Evolutionary conservation across 2,113 vertebrate genomes (phyloP), one percentile per base, ranked within the genome.

Genomic region (Alaudala cheleensis): DNA sequence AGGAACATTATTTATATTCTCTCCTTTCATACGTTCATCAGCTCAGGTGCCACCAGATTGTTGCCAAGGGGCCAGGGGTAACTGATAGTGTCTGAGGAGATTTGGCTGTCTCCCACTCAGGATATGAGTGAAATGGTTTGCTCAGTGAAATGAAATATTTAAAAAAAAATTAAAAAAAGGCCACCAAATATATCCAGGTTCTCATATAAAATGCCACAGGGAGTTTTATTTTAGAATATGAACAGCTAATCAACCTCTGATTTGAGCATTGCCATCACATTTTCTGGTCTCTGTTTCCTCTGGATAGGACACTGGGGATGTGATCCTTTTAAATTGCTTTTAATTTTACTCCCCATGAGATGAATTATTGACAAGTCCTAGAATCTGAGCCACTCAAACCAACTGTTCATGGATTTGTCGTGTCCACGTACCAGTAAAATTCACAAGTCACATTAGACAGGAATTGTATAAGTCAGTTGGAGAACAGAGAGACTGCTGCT

Each of bases 271-370:
- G 62, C 90, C 91, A 47, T 90, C 81, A 56, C 51, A 83, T 93
- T 73, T 91, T 94, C 71, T 78, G 51, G 45, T 90, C 73, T 80
- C 74, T 88, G 15, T 73, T 93, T 86, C 81, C 84, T 95, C 67
- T 81, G 79, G 74, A 82, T 91, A 70, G 56, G 62, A 60, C 77
- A 64, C 60, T 61, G 71, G 76, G 88, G 92, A 90, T 81, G 56
- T 64, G 85, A 86, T 88, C 64, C 94, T 67, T 92, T 90, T 79
- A 93, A 90, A 86, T 67, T 90, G 76, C 67, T 94, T 96, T 95
- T 95, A 96, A 95, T 96, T 95, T 96, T 92, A 53, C 56, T 96
- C 54, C 50, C 44, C 67, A 67, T 93, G 34, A 95, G 94, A 95
- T 93, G 88, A 95, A 90, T 93, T 95, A 94, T 88, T 95, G 95